Evolutionary conservation across 2,888 invertebrate species (phyloP).

Genomic region (Dasypogon diadema): DNA sequence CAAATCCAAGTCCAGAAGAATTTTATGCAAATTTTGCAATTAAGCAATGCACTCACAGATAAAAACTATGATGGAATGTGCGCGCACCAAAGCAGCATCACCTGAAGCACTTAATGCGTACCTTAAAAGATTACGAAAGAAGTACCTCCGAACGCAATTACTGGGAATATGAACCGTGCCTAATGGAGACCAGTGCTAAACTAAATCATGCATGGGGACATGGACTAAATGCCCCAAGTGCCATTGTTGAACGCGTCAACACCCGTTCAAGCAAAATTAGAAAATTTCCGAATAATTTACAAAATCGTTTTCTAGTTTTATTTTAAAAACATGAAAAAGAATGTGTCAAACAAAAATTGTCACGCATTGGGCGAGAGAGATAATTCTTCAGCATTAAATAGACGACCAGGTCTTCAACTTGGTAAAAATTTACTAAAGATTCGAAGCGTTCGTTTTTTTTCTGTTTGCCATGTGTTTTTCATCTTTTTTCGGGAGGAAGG

Average conservation of each 20-base stretch:
- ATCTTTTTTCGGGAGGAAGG: no score
- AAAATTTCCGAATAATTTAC: background rate
- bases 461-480: no score
- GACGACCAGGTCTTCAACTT: no score
- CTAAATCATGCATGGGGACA: constrained; percentile 47
- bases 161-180: constrained; percentile 30
- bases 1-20: no score
- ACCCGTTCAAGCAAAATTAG: background rate
- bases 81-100: no score
- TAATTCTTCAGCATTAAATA: background rate
- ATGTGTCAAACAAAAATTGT: constrained; percentile 9
- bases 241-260: background rate
- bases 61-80: no score
- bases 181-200: constrained; percentile 50
- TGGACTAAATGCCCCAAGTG: background rate
- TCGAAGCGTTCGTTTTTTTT: no score
- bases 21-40: no score
- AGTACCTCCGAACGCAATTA: background rate
- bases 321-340: constrained; percentile 20
- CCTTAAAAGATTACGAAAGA: no score
- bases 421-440: no score
- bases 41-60: no score
- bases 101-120: no score
- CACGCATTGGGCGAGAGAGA: constrained; percentile 1
- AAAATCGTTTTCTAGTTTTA: constrained; percentile 8